Evolutionary conservation across 2,113 vertebrate species (phyloP).

Genomic region (Heterochromis multidens): DNA sequence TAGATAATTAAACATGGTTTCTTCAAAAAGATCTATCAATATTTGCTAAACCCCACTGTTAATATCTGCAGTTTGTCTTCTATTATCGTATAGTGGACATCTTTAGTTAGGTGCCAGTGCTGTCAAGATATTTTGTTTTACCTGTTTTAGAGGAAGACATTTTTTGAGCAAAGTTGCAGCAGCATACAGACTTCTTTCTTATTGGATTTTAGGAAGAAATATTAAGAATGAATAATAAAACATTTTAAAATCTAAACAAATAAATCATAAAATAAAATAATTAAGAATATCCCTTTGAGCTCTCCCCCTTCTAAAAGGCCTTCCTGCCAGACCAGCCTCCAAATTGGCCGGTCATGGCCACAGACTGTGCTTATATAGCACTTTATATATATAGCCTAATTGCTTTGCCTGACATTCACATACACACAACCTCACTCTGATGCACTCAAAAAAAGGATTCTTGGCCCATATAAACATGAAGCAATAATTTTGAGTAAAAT

Average conservation of each 20-base stretch:
- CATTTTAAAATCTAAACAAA: too few relatives aligned
- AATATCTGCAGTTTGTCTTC: neutral
- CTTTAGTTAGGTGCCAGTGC: neutral
- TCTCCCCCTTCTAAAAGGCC: neutral
- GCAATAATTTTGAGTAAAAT: too few relatives aligned
- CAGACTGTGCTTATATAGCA: neutral
- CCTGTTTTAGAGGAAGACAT: neutral
- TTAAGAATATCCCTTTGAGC: too few relatives aligned
- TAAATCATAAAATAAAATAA: too few relatives aligned
- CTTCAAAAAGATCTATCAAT: neutral
- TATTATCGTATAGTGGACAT: neutral
- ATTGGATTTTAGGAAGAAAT: neutral
- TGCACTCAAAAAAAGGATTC: too few relatives aligned
- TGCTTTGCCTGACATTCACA: too few relatives aligned
- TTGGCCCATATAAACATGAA: too few relatives aligned
- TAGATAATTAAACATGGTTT: neutral
- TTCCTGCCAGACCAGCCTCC: neutral
- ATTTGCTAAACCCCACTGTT: neutral
- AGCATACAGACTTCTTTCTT: neutral
- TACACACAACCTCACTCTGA: too few relatives aligned
- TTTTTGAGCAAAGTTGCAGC: neutral
- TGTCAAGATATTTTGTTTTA: neutral
- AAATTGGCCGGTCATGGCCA: neutral
- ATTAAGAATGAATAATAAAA: neutral
- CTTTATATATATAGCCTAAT: neutral